Evolutionary conservation across 2,113 vertebrate genomes (phyloP).

Genomic region (Bucco capensis): DNA sequence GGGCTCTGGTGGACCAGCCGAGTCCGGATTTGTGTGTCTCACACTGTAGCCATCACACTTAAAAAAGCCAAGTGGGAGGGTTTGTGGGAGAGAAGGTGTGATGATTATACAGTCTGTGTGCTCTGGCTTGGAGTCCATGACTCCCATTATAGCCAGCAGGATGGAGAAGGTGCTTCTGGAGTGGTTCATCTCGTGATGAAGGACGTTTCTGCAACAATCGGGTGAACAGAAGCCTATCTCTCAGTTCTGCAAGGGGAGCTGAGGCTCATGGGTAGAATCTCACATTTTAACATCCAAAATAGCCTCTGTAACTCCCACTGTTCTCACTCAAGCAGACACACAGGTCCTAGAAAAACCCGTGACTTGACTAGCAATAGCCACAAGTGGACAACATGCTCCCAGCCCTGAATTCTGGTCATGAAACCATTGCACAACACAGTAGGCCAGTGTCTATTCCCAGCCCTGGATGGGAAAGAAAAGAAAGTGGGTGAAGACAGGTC

Average conservation of each 20-base stretch:
- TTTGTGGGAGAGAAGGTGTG: neutral
- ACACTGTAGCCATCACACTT: fast-evolving
- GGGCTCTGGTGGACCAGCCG: neutral
- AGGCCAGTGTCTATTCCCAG: neutral
- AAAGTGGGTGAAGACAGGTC: neutral
- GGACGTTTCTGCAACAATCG: neutral
- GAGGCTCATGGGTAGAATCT: neutral
- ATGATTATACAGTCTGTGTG: neutral
- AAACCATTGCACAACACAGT: neutral
- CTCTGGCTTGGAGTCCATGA: neutral
- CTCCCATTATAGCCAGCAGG: fast-evolving
- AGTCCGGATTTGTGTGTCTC: neutral
- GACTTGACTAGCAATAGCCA: neutral
- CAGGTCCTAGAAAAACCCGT: neutral
- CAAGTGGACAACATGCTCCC: fast-evolving
- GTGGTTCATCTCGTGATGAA: neutral
- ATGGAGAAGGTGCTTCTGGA: neutral
- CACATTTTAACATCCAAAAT: neutral
- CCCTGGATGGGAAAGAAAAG: neutral
- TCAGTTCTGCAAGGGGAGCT: neutral
- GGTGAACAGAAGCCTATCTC: neutral
- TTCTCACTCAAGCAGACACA: neutral
- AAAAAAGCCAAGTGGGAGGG: neutral
- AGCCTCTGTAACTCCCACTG: fast-evolving
- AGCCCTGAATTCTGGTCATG: neutral